These are phyloP conservation scores for Ciona savignyi DNA, from an alignment of 23 tunicate species.

Conservation along the genomic window DNA sequence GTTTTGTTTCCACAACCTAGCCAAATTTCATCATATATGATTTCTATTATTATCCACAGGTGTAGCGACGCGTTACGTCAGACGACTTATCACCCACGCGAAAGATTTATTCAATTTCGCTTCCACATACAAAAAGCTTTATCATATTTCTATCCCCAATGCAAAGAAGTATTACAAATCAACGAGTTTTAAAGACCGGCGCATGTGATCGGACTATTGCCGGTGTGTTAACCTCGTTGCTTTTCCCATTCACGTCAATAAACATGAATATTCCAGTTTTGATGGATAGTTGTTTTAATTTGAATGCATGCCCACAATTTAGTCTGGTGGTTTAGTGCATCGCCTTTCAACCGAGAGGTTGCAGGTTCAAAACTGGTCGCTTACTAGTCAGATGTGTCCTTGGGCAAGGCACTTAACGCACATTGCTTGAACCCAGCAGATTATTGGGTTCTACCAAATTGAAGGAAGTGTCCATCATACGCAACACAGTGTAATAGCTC, in stretches of 20 bases:
- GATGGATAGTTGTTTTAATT: too few relatives aligned
- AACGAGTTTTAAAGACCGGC: conserved; percentile 57
- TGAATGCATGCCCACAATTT: neutral
- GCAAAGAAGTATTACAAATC: conserved; percentile 66
- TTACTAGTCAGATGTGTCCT: too few relatives aligned
- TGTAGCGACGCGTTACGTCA: conserved; percentile 21
- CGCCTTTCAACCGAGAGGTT: neutral
- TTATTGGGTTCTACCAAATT: too few relatives aligned
- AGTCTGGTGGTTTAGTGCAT: neutral
- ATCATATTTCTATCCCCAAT: conserved; percentile 57
- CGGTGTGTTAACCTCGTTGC: too few relatives aligned
- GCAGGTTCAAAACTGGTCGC: too few relatives aligned
- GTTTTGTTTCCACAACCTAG: too few relatives aligned
- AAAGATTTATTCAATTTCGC: conserved; percentile 54
- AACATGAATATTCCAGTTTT: too few relatives aligned
- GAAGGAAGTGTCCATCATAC: too few relatives aligned
- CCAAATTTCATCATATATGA: neutral
- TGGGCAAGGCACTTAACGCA: too few relatives aligned
- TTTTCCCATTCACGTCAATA: too few relatives aligned
- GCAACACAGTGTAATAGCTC: too few relatives aligned
- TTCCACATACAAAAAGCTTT: conserved; percentile 20
- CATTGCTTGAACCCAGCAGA: too few relatives aligned
- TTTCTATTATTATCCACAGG: neutral
- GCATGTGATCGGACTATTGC: conserved; percentile 74
- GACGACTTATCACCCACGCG: conserved; percentile 36